Conservation (phyloP, 2,797 vertebrate genomes). For the Calcarius lapponicus region DNA sequence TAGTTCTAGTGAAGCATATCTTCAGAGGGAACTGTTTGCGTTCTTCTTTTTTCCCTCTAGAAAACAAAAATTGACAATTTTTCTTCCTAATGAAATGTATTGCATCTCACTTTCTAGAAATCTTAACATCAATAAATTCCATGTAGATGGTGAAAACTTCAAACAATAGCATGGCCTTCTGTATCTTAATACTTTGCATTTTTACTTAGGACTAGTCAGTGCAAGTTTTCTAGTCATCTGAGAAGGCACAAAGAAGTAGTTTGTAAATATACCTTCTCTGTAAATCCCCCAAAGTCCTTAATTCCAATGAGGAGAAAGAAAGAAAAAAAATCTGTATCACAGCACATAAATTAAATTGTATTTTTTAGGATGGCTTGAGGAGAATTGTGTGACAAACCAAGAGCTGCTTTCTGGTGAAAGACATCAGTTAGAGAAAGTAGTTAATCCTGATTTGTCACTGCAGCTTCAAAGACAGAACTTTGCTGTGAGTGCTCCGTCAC, state of each 20-base stretch:
- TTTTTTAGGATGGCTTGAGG: slow-evolving; percentile 69
- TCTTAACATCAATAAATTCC: neutral
- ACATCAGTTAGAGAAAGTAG: neutral
- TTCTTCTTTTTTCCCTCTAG: neutral
- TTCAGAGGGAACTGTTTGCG: neutral
- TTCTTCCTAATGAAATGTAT: neutral
- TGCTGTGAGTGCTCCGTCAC: neutral
- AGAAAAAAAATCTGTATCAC: neutral
- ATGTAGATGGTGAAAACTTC: neutral
- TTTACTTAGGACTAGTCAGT: neutral
- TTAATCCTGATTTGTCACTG: neutral
- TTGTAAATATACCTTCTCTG: neutral
- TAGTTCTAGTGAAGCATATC: neutral
- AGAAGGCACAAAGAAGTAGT: neutral
- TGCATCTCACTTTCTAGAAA: neutral
- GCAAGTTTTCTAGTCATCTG: neutral
- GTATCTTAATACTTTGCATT: neutral
- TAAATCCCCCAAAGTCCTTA: neutral
- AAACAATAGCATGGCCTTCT: neutral
- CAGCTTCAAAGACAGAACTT: neutral
- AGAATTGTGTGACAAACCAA: neutral
- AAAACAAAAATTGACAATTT: neutral
- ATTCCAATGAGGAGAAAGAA: neutral
- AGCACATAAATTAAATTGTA: neutral
- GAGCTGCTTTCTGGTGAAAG: slow-evolving; percentile 10